Evolutionary conservation across 2,888 invertebrate species (phyloP).

Genomic region (Antheraea yamamai): DNA sequence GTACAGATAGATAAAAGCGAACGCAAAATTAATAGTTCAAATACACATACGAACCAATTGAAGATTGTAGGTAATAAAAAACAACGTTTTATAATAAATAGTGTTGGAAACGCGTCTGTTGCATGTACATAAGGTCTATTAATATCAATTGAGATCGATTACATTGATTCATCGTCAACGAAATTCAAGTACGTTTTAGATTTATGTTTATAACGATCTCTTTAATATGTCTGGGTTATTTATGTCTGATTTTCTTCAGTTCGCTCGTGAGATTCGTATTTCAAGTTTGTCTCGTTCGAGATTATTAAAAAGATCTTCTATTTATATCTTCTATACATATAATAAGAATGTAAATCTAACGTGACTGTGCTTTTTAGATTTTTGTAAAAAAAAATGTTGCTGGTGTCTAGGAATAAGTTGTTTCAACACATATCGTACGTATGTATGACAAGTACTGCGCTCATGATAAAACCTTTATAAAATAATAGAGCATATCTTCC

Average conservation of each 20-base stretch:
- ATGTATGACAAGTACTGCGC: too few relatives aligned
- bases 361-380: too few relatives aligned
- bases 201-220: constrained; percentile 1
- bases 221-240: background rate
- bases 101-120: constrained; percentile 7
- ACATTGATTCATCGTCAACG: constrained; percentile 7
- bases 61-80: background rate
- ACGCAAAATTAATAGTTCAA: background rate
- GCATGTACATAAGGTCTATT: background rate
- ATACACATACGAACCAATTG: background rate
- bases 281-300: background rate
- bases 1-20: background rate
- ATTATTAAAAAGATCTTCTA: too few relatives aligned
- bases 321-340: too few relatives aligned
- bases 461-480: too few relatives aligned
- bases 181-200: constrained; percentile 7
- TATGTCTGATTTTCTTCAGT: background rate
- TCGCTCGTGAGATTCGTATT: background rate
- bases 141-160: constrained; percentile 11
- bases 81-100: constrained; percentile 1
- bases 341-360: too few relatives aligned
- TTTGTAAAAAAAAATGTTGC: too few relatives aligned
- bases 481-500: too few relatives aligned
- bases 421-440: too few relatives aligned
- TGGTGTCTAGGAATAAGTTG: too few relatives aligned